Percentiles rank a stretch among this genome's conserved stretches.
phyloP scores from a whole-genome alignment of 2,113 vertebrate species.

The Rhinogobius similis region DNA sequence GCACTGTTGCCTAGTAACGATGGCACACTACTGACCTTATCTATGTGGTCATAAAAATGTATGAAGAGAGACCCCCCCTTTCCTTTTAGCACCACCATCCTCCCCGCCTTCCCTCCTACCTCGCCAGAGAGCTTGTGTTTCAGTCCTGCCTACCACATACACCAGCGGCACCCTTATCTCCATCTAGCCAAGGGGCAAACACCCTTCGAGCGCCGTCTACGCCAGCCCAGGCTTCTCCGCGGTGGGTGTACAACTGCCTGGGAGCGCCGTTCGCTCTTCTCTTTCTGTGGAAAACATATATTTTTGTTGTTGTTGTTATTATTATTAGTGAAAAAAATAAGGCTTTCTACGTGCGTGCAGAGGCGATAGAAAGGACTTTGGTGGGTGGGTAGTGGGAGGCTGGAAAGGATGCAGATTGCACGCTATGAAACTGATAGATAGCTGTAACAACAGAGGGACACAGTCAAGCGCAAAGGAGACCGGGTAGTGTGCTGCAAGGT shows the following conservation, averaged over 20 bases:
- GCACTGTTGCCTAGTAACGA: conserved; percentile 84
- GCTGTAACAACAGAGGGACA: conserved; percentile 65
- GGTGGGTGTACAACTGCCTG: conserved; percentile 56
- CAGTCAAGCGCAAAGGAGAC: conserved; percentile 69
- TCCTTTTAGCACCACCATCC: not conserved
- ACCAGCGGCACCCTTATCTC: conserved; percentile 54
- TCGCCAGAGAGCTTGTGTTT: conserved; percentile 37
- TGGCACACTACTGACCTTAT: conserved; percentile 84
- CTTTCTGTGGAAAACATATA: conserved; percentile 50
- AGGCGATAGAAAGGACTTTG: conserved; percentile 52
- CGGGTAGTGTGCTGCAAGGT: conserved; percentile 61
- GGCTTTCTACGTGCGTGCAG: conserved; percentile 29
- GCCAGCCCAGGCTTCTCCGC: conserved; percentile 55
- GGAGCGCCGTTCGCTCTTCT: conserved; percentile 63
- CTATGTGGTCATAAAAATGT: conserved; percentile 86
- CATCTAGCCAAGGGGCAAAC: conserved; percentile 63
- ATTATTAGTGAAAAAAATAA: conserved; percentile 30
- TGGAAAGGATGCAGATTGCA: conserved; percentile 69
- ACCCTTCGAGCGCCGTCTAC: conserved; percentile 62
- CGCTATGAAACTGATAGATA: conserved; percentile 74
- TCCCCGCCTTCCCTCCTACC: not conserved
- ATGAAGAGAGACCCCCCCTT: conserved; percentile 70
- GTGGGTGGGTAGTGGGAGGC: conserved; percentile 71
- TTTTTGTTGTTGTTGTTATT: conserved; percentile 14
- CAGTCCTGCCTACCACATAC: conserved; percentile 49